These are phyloP conservation scores for Propithecus perrieri DNA, from an alignment of 2,797 vertebrate species.

Conservation along the genomic window DNA sequence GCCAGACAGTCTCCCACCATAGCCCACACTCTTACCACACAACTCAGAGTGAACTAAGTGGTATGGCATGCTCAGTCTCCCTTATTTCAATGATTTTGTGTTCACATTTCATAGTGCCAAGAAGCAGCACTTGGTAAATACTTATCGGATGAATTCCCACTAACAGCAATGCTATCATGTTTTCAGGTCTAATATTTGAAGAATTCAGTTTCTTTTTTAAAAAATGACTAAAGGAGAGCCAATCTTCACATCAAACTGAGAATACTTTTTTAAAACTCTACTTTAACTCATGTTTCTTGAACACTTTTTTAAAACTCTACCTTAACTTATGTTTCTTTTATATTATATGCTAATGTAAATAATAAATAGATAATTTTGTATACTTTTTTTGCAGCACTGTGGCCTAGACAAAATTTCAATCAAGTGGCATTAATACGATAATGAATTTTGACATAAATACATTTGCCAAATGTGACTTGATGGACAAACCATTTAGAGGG, in stretches of 20 bases:
- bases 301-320: neutral
- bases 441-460: neutral
- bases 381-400: constrained; percentile 34
- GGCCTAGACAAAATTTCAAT: constrained; percentile 63
- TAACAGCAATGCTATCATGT: neutral
- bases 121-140: neutral
- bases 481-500: constrained; percentile 15
- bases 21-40: neutral
- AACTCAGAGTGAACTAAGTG: neutral
- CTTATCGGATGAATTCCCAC: neutral
- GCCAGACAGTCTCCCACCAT: neutral
- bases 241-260: neutral
- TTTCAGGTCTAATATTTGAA: neutral
- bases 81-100: neutral
- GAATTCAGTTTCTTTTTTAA: neutral
- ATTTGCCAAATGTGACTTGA: constrained; percentile 41
- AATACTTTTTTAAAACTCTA: neutral
- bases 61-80: neutral
- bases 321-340: constrained; percentile 12
- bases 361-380: constrained; percentile 56
- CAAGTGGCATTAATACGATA: constrained; percentile 40
- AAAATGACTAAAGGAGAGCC: neutral
- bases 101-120: neutral
- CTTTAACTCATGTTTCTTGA: neutral
- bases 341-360: neutral